Conservation (phyloP, 2,113 vertebrate genomes). For the Hemibagrus wyckioides region DNA sequence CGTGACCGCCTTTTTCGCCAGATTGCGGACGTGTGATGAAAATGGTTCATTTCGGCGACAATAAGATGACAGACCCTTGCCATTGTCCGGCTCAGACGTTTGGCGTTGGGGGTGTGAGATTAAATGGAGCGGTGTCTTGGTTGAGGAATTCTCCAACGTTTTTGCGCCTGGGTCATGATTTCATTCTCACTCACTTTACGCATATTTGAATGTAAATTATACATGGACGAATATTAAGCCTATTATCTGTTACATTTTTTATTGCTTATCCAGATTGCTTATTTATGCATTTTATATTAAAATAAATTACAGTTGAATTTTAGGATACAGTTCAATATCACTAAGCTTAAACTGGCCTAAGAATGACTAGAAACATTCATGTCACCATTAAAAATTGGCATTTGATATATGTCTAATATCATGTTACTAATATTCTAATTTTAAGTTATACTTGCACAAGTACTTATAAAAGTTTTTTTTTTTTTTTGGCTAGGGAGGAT, state of each 20-base stretch:
- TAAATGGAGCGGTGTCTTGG: conserved; percentile 14
- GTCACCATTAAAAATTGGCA: background rate
- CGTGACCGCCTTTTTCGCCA: conserved; percentile 42
- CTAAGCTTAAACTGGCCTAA: background rate
- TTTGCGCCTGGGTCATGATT: background rate
- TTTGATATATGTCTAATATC: background rate
- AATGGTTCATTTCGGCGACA: conserved; percentile 60
- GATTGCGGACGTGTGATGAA: conserved; percentile 59
- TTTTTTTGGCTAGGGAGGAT: background rate
- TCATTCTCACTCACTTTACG: background rate
- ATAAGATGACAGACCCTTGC: conserved; percentile 57
- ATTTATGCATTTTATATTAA: background rate
- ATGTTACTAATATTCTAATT: background rate
- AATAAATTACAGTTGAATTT: background rate
- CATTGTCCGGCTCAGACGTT: conserved; percentile 59
- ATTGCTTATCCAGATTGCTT: too few species aligned
- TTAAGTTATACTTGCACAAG: too few species aligned
- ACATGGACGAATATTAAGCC: background rate
- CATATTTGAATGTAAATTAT: background rate
- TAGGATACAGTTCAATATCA: background rate
- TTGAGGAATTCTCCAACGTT: conserved; percentile 45
- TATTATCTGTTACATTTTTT: background rate
- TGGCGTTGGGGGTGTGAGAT: conserved; percentile 37
- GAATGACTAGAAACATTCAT: background rate
- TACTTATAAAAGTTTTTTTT: background rate